A percentile compares a stretch with the other conserved stretches of the same genome.
Conservation (phyloP, 1,140 invertebrate species). For the Coptotermes formosanus region DNA sequence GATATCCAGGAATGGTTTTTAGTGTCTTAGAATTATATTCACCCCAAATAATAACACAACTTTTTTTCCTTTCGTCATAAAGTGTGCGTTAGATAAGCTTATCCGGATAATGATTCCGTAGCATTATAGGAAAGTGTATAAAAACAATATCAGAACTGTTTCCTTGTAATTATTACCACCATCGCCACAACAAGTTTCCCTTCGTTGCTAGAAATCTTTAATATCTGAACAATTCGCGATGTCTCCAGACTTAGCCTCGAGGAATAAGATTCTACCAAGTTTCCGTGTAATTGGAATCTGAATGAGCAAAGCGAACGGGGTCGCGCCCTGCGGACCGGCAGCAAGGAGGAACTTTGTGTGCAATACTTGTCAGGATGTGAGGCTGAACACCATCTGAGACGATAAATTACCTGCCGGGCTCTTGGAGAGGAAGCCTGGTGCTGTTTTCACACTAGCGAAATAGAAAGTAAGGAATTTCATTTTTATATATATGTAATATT, state of each 20-base stretch:
- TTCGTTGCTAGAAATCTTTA: not conserved
- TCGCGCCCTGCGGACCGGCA: not conserved
- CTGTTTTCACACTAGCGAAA: not conserved
- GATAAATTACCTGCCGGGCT: not conserved
- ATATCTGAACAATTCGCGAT: not conserved
- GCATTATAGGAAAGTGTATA: not conserved
- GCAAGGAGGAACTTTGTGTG: not conserved
- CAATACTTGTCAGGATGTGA: conserved; percentile 11
- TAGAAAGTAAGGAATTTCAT: not conserved
- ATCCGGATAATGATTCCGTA: not conserved
- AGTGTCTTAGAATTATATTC: too few relatives aligned
- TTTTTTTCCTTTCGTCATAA: too few relatives aligned
- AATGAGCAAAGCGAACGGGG: not conserved
- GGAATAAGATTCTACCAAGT: not conserved
- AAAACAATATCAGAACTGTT: conserved; percentile 11
- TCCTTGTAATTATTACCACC: not conserved
- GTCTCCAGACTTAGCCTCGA: not conserved
- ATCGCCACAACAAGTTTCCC: not conserved
- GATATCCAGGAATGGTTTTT: too few relatives aligned
- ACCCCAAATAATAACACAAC: too few relatives aligned
- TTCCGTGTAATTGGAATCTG: not conserved
- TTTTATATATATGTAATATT: not conserved
- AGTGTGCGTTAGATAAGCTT: not conserved
- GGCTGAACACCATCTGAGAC: not conserved
- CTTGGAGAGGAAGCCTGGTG: not conserved